Conservation (phyloP, 2,797 vertebrate species). For the Phylloscopus collybita region DNA sequence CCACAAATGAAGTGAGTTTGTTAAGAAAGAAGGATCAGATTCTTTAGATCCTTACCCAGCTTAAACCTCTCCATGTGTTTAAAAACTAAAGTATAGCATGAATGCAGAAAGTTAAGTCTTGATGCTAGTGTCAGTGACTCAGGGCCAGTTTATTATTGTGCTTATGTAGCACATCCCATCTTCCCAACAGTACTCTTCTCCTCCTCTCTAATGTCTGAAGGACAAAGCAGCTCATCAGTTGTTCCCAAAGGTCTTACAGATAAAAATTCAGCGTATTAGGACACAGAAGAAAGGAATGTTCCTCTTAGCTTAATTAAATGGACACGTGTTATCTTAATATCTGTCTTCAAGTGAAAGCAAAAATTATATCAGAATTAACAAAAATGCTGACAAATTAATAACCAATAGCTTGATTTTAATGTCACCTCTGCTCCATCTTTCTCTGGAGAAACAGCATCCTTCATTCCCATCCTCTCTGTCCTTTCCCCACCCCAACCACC, state of each 20-base stretch:
- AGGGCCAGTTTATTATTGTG: background rate
- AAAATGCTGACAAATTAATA: background rate
- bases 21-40: background rate
- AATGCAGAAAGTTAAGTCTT: background rate
- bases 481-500: background rate
- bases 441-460: background rate
- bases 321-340: background rate
- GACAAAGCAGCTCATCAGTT: background rate
- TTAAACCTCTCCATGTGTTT: background rate
- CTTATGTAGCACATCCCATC: background rate
- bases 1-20: background rate
- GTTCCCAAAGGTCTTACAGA: background rate
- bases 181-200: background rate
- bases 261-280: background rate
- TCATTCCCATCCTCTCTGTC: slow-evolving; percentile 29
- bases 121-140: background rate
- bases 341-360: background rate
- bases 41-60: background rate
- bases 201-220: background rate
- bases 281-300: background rate
- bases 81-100: background rate
- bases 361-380: background rate
- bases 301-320: background rate
- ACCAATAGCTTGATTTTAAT: background rate
- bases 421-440: background rate